phyloP scores from a whole-genome alignment of 2,888 invertebrate genomes.

The Mythimna impura region DNA sequence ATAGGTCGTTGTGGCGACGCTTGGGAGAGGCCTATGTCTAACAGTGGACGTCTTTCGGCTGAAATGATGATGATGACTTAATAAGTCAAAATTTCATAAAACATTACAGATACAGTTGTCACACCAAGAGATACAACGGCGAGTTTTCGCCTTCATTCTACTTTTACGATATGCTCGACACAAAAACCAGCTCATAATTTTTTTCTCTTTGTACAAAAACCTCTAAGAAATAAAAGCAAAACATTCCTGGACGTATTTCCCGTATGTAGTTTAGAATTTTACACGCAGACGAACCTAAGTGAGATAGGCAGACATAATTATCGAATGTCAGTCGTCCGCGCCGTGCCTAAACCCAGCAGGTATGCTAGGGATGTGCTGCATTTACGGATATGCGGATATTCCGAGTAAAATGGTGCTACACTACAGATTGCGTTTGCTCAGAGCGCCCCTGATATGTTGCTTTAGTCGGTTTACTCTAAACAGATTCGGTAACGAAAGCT shows the following conservation, averaged over 20 bases:
- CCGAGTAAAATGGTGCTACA: slow-evolving; percentile 34
- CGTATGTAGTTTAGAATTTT: slow-evolving; percentile 35
- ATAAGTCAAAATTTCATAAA: slow-evolving; percentile 7
- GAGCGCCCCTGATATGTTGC: slow-evolving; percentile 24
- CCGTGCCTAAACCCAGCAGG: slow-evolving; percentile 27
- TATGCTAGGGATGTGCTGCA: slow-evolving; percentile 38
- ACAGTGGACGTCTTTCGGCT: too few relatives aligned
- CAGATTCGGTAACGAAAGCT: slow-evolving; percentile 33
- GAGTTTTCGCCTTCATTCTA: slow-evolving; percentile 6
- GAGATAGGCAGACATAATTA: slow-evolving; percentile 57
- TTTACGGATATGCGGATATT: slow-evolving; percentile 34
- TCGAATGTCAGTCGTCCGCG: slow-evolving; percentile 42
- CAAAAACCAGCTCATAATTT: slow-evolving; percentile 41
- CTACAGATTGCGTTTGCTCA: slow-evolving; percentile 40
- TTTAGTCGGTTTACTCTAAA: slow-evolving; percentile 35
- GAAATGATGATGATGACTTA: too few relatives aligned
- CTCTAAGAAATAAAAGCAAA: slow-evolving; percentile 32
- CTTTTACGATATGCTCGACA: slow-evolving; percentile 42
- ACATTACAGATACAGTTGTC: slow-evolving; percentile 8
- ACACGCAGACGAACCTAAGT: slow-evolving; percentile 32
- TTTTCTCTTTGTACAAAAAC: slow-evolving; percentile 17
- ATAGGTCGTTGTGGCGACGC: too few relatives aligned
- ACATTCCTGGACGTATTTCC: slow-evolving; percentile 19
- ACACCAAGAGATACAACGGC: slow-evolving; percentile 16
- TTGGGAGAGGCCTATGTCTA: too few relatives aligned